Base-by-base conservation (phyloP, 2,797 vertebrate genomes). In the Diceros bicornis region DNA sequence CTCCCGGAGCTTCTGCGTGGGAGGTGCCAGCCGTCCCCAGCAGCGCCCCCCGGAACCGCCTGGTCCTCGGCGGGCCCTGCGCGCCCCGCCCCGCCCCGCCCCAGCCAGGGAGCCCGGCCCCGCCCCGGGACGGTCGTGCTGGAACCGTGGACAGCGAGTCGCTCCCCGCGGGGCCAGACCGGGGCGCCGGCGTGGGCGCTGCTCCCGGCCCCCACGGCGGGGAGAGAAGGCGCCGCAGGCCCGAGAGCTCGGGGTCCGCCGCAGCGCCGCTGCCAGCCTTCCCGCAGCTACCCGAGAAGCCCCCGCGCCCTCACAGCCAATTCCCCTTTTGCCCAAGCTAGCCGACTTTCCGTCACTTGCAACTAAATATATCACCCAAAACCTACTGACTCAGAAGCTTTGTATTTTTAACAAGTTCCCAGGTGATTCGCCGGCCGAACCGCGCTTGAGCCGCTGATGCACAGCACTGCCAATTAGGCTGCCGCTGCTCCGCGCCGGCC, bases 351-450 rank as follows among this genome's bases (percentile, higher is more conserved):
- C 95, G 95, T 97, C 93, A 95, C 94, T 71, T 59, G 86, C 50
- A 93, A 81, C 96, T 64, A 96, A 12, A 96, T 94, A 86, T 61
- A 92, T 95, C 96, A 79, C 86, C 86, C 71, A 20, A 72, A 97
- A 95, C 77, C 87, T 96, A 69, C 96, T 96, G 97, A 91, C 95
- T 97, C 96, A 93, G 96, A 92, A 95, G 78, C 94, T 96, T 18
- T 37, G n/a, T 91, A n/a, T 89, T 96, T 92, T 97, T 97, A 98
- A 97, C 93, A 93, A 97, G 96, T 86, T 97, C 95, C 97, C 96
- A 96, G 97, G 97, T 97, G 96, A 95, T 83, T 94, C 89, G 1
- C 14, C 0, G 78, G 57, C 92, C 17, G 9, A 77, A 27, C 41
- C 0, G 71, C 13, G 5, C 72, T 68, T 3, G 89, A 94, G 89